Conservation (phyloP, 2,888 invertebrate species). For the Cephus pulcher region DNA sequence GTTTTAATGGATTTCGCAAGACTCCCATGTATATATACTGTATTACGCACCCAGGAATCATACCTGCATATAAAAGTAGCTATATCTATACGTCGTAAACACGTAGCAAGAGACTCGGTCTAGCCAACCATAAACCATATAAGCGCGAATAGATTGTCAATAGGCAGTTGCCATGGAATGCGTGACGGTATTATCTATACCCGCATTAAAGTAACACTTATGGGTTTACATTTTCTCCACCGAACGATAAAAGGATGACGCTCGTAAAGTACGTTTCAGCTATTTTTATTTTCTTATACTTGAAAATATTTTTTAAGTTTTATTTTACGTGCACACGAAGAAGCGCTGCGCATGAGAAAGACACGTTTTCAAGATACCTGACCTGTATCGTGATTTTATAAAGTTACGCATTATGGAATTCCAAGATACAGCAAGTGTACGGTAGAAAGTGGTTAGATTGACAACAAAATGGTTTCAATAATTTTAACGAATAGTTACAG, state of each 20-base stretch:
- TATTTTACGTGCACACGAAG: background rate
- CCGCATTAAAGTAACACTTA: background rate
- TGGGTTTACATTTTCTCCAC: background rate
- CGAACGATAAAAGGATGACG: background rate
- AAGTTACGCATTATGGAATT: background rate
- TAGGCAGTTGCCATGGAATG: background rate
- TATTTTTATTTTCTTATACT: background rate
- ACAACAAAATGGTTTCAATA: background rate
- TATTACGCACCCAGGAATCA: background rate
- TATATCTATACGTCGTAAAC: background rate
- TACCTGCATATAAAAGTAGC: background rate
- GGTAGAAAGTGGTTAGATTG: background rate
- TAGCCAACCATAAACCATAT: background rate
- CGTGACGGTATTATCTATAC: background rate
- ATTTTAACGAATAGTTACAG: background rate
- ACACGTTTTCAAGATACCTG: background rate
- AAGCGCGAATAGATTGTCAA: background rate
- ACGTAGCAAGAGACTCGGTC: background rate
- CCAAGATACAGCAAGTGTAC: background rate
- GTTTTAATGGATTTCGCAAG: slow-evolving; percentile 29
- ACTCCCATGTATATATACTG: background rate
- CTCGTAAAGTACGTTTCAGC: background rate
- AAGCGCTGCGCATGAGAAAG: background rate
- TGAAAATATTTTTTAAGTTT: background rate
- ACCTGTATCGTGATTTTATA: background rate